A percentile compares a stretch with the other conserved stretches of the same genome.
phyloP scores from a whole-genome alignment of 2,888 invertebrate species.

The Abscondita cerata region DNA sequence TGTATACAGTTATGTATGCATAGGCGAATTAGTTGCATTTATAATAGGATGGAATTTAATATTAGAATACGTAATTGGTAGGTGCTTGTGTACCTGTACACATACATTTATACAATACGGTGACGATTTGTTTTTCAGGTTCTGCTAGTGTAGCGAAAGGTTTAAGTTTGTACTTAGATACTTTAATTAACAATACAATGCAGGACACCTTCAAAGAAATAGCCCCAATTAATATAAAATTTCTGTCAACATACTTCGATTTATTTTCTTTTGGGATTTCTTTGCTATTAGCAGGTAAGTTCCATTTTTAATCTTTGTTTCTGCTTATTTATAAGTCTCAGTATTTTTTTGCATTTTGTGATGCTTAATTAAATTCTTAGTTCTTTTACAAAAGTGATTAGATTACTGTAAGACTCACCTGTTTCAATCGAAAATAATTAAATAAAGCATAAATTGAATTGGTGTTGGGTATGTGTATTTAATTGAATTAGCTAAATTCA shows the following conservation, averaged over 20 bases:
- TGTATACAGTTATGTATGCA: conserved; percentile 91
- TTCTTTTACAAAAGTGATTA: no score
- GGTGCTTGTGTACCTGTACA: not conserved
- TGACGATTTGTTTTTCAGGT: conserved; percentile 62
- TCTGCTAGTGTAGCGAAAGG: conserved; percentile 84
- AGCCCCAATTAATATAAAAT: conserved; percentile 70
- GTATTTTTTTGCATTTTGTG: no score
- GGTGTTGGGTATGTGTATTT: no score
- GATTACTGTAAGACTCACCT: no score
- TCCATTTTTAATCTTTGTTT: not conserved
- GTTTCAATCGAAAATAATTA: no score
- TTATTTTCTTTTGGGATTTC: conserved; percentile 78
- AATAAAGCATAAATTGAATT: no score
- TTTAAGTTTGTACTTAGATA: conserved; percentile 78
- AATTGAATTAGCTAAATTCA: no score
- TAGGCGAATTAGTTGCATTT: conserved; percentile 91
- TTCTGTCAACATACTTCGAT: conserved; percentile 76
- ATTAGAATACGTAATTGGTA: conserved; percentile 85
- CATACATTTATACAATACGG: not conserved
- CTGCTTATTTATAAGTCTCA: no score
- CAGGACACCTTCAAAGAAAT: conserved; percentile 67
- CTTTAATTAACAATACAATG: conserved; percentile 69
- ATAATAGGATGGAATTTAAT: conserved; percentile 94
- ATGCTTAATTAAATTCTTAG: not conserved
- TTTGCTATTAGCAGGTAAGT: conserved; percentile 71